A percentile compares a stretch with the other conserved stretches of the same genome.
Conservation (phyloP, 2,113 vertebrate species). For the Tor tambroides region DNA sequence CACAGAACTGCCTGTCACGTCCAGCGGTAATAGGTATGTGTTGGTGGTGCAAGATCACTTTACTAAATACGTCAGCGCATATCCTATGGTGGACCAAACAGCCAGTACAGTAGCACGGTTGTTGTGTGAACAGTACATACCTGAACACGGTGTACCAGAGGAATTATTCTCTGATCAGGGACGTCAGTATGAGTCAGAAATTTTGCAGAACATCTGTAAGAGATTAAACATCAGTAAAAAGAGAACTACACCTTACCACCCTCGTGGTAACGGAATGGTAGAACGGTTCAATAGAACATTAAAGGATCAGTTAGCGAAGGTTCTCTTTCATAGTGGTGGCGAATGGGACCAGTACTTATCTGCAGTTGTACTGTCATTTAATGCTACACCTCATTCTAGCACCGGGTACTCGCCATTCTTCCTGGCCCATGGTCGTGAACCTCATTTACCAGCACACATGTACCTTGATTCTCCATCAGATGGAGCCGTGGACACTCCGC, state of each 20-base stretch:
- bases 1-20: neutral
- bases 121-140: neutral
- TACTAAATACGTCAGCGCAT: neutral
- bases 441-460: neutral
- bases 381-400: neutral
- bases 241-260: neutral
- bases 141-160: neutral
- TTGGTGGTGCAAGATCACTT: neutral
- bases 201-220: neutral
- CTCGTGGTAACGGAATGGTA: neutral
- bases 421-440: neutral
- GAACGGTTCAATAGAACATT: neutral
- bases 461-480: neutral
- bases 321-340: neutral
- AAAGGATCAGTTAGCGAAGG: neutral
- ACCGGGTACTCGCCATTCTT: neutral
- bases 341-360: neutral
- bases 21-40: neutral
- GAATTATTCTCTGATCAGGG: neutral
- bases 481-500: neutral
- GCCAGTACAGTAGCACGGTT: neutral
- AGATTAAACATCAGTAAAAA: neutral
- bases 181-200: neutral
- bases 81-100: neutral
- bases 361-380: neutral